phyloP scores from a whole-genome alignment of 2,113 vertebrate species.

The Egretta garzetta region DNA sequence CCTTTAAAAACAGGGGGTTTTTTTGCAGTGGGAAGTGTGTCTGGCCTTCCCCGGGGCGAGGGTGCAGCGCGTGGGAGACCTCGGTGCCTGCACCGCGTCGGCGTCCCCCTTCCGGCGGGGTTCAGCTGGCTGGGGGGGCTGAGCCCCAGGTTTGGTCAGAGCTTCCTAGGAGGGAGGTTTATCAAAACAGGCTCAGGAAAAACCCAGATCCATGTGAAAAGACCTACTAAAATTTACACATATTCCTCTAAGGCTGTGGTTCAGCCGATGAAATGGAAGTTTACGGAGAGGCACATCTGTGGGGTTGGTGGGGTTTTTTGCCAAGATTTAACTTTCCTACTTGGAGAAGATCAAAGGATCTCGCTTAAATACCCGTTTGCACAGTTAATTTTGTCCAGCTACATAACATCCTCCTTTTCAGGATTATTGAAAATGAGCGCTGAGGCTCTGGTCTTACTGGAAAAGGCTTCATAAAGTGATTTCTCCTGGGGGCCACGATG shows the following conservation, averaged over 20 bases:
- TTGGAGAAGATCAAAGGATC: not conserved
- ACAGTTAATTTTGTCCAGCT: not conserved
- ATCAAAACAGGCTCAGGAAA: not conserved
- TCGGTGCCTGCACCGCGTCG: rapidly evolving
- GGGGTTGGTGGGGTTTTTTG: not conserved
- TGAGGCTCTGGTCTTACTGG: not conserved
- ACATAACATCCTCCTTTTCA: not conserved
- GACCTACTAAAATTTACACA: not conserved
- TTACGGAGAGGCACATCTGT: not conserved
- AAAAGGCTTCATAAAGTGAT: not conserved
- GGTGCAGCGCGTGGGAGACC: rapidly evolving
- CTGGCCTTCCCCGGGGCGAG: not conserved
- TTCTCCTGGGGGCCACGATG: rapidly evolving
- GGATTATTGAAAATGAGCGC: not conserved
- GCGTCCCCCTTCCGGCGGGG: not conserved
- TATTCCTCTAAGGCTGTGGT: not conserved
- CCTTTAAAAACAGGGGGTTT: not conserved
- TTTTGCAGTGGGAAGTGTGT: not conserved
- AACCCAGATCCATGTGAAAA: not conserved
- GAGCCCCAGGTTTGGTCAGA: not conserved
- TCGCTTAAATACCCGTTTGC: not conserved
- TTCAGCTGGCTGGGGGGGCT: not conserved
- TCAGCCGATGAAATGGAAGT: not conserved
- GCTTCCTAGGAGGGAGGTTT: not conserved
- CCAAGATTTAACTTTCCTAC: not conserved